These are phyloP conservation scores for Ellobium chinense DNA, from an alignment of 2,888 invertebrate genomes.

Conservation along the genomic window DNA sequence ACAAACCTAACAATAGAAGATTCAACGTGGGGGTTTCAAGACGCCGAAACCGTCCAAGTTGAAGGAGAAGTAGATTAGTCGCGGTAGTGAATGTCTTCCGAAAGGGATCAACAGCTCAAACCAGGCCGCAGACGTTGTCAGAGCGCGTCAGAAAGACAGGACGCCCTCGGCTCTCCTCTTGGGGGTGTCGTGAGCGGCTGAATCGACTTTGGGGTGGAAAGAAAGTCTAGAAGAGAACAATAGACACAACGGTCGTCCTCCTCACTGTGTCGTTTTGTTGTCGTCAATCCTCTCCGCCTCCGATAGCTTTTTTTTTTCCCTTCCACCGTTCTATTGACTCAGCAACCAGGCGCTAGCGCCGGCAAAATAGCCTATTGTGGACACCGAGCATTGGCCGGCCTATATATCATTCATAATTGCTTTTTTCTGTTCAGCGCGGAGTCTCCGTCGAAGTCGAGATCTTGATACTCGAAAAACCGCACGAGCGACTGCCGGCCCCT, in stretches of 20 bases:
- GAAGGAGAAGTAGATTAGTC: not conserved
- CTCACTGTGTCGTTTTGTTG: conserved; percentile 16
- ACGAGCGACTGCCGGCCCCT: not conserved
- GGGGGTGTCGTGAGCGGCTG: conserved; percentile 15
- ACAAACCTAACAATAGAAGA: no score
- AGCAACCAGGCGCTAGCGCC: not conserved
- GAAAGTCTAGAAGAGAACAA: conserved; percentile 16
- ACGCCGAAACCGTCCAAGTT: no score
- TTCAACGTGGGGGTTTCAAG: no score
- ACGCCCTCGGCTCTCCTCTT: not conserved
- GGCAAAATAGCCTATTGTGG: conserved; percentile 33
- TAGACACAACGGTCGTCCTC: not conserved
- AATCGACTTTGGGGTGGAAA: conserved; percentile 5
- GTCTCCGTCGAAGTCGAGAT: conserved; percentile 22
- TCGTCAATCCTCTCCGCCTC: conserved; percentile 16
- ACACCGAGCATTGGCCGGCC: conserved; percentile 6
- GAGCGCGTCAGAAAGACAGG: not conserved
- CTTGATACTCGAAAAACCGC: conserved; percentile 19
- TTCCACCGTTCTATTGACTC: conserved; percentile 20
- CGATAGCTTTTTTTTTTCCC: conserved; percentile 33
- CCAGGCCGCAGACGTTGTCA: not conserved
- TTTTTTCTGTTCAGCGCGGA: conserved; percentile 9
- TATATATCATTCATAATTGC: conserved; percentile 39
- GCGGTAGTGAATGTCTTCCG: not conserved
- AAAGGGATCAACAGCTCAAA: not conserved